These are phyloP conservation scores for Chaetodon trifascialis DNA, from an alignment of 2,113 vertebrate species.

Conservation along the genomic window DNA sequence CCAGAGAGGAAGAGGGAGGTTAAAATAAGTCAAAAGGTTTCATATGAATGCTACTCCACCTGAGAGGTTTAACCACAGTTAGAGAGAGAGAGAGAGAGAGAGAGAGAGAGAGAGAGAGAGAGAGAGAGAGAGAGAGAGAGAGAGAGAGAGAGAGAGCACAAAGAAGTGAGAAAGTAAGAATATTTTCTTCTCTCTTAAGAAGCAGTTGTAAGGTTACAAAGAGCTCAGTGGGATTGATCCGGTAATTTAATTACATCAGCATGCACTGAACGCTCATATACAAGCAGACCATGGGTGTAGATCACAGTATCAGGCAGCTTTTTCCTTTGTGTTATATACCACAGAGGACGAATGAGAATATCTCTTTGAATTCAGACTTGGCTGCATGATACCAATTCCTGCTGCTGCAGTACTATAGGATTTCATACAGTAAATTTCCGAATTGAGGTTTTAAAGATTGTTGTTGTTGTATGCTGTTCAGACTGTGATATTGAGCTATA, in stretches of 20 bases:
- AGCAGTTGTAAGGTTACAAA: slow-evolving; percentile 78
- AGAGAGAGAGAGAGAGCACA: background rate
- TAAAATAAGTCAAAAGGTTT: slow-evolving; percentile 93
- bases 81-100: background rate
- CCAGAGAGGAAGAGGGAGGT: slow-evolving; percentile 80
- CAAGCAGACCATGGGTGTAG: slow-evolving; percentile 44
- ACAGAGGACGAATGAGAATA: background rate
- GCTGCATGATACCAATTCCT: background rate
- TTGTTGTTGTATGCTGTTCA: background rate
- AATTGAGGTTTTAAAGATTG: background rate
- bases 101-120: background rate
- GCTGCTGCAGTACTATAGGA: background rate
- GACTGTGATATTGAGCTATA: background rate
- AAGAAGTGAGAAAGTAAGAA: background rate
- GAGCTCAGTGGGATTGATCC: slow-evolving; percentile 91
- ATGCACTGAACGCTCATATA: slow-evolving; percentile 73
- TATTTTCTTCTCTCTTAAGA: slow-evolving; percentile 21
- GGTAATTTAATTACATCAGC: slow-evolving; percentile 91
- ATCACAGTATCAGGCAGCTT: slow-evolving; percentile 45
- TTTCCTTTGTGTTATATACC: slow-evolving; percentile 31
- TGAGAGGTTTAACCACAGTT: slow-evolving; percentile 17
- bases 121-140: slow-evolving; percentile 5
- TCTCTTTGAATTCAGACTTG: background rate
- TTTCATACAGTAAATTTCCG: background rate
- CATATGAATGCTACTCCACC: slow-evolving; percentile 50